A percentile compares a stretch with the other conserved stretches of the same genome.
Conservation (phyloP, 2,113 vertebrate genomes). For the Gallinago undulata region DNA sequence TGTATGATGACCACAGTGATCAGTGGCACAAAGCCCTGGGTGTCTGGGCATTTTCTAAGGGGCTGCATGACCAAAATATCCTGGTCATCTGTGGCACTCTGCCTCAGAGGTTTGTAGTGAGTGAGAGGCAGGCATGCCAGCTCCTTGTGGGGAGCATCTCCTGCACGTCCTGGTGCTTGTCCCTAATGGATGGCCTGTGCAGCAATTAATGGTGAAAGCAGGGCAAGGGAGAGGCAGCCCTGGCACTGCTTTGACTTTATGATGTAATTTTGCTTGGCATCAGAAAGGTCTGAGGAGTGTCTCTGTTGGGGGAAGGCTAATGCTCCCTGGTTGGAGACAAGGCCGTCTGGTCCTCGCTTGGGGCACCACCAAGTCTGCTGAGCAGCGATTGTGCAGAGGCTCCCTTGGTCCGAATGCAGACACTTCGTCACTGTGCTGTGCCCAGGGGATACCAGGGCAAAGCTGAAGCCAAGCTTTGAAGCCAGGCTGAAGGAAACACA, state of each 20-base stretch:
- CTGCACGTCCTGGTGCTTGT: background rate
- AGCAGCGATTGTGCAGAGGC: background rate
- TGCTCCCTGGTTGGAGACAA: background rate
- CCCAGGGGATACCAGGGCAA: background rate
- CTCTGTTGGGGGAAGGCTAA: background rate
- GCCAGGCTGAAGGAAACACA: background rate
- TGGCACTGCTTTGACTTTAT: background rate
- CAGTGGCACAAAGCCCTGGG: background rate
- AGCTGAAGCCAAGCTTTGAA: background rate
- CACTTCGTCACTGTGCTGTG: background rate
- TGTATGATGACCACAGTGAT: background rate
- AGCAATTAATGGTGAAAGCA: background rate
- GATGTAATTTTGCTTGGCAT: slow-evolving; percentile 4
- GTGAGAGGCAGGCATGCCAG: background rate
- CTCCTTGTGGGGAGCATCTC: background rate
- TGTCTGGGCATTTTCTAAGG: background rate
- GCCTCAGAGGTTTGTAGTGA: background rate
- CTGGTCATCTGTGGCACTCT: background rate
- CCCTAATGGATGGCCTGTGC: background rate
- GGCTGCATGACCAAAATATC: background rate
- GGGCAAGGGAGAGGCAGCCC: background rate
- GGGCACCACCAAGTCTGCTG: slow-evolving; percentile 42
- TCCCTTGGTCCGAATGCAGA: background rate
- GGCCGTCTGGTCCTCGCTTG: background rate
- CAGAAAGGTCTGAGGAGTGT: slow-evolving; percentile 16